Evolutionary conservation across 2,797 vertebrate genomes (phyloP), one percentile per base, ranked within the genome.

Genomic region (Labeo calbasu): DNA sequence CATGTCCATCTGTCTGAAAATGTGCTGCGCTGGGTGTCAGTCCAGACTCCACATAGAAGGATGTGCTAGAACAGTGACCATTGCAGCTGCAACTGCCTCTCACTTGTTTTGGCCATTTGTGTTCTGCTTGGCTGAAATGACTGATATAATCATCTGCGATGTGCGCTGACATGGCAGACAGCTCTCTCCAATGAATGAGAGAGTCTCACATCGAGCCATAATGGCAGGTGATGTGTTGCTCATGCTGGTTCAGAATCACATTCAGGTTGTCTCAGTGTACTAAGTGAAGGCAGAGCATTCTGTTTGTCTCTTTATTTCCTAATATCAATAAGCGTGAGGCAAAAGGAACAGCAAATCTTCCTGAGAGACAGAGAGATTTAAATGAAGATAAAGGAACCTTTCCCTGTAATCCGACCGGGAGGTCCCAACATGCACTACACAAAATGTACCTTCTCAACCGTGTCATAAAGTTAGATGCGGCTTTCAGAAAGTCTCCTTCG

Each of bases 141-240:
- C 86, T 87, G 89, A 90, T 86, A 87, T 82, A 88, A 87, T 90
- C 85, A 82, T 88, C 78, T 82, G 81, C 82, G 83, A 90, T 88
- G 69, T 73, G 72, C 75, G 63, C 81, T 88, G 85, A 86, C 85
- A 84, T 48, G 14, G 71, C 61, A 85, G 83, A 83, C 87, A 84
- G 82, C 81, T n/a, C 87, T 84, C 61, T 51, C 50, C 72, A 71
- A n/a, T 72, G 57, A 83, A 65, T 72, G 40, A 84, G 63, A 40
- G 50, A 77, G 53, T 15, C 61, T 85, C 46, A 46, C 53, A 83
- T 73, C 51, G 28, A 85, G 63, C 40, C 77, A 68, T 83, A 81
- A 86, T 69, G 63, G 81, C 83, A 85, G 81, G 81, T 86, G 59
- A 53, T 83, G 72, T 83, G 76, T 78, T 81, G 53, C 82, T 86